Base-by-base conservation (phyloP, 35 echinoderm and acorn worm species). In the Acanthaster planci region DNA sequence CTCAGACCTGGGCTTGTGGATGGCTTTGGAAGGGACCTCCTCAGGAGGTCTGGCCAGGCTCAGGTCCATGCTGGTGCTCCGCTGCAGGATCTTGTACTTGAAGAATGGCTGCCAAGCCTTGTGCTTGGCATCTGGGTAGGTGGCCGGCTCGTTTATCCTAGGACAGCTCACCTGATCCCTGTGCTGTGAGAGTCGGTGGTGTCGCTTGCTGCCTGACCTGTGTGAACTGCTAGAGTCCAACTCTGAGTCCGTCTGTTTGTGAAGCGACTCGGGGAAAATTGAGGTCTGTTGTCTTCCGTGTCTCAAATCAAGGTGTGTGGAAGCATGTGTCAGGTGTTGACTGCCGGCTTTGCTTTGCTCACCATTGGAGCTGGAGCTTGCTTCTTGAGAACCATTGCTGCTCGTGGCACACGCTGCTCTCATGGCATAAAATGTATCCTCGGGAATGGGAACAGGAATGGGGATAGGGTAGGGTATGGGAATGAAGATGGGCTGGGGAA, bases 401-500 rank as follows among this genome's bases (percentile, higher is more conserved):
- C 67, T 76, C 17, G 82, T 55, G 40, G 78, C 32, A 37, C 34
- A 51, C 76, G 37, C 79, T 1, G 90, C 85, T 83, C 56, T 83
- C 32, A 60, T 60, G 37, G 76, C 77, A 50, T 92, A 80, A 78
- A 88, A 89, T 60, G 56, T 58, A 39, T 85, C 84, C 77, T 36
- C 37, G 2, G 82, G 85, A 21, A 99, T 86, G 52, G 96, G 96
- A 83, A 99, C 94, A 57, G 96, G 96, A 23, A 99, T 83, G 30
- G 96, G 96, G 37, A 99, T 89, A 0, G 96, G 92, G 36, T 90
- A 83, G 35, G 95, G 95, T 59, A 99, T 87, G 18, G 92, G 96
- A 37, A 97, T 86, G 85, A 97, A 91, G 42, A 97, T 83, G 8
- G 96, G 96, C 53, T 99, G 88, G 3, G 96, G 96, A 52, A 99